Percentiles rank a stretch among this genome's conserved stretches.
Evolutionary conservation across 1,140 invertebrate genomes (phyloP).

Genomic region (Streblospio benedicti): DNA sequence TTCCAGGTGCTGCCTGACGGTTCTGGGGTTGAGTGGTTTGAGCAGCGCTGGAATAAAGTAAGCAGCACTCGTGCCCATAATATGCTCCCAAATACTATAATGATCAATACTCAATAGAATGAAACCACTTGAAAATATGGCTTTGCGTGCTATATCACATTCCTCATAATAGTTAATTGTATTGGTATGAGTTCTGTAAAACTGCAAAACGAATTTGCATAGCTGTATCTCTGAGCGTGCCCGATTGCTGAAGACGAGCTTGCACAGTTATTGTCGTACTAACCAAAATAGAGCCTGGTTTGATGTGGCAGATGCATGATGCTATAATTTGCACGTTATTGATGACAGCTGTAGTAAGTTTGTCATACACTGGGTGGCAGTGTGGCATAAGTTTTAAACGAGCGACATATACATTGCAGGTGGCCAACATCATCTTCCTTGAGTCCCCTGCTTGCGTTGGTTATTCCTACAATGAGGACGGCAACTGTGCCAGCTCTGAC

Average conservation of each 20-base stretch:
- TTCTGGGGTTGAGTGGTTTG: conserved; percentile 1
- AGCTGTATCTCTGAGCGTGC: background rate
- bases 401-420: no score
- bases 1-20: background rate
- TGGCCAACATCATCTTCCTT: conserved; percentile 65
- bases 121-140: no score
- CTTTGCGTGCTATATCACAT: no score
- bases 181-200: no score
- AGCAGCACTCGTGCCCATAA: background rate
- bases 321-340: no score
- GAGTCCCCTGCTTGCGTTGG: conserved; percentile 55
- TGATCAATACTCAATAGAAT: no score
- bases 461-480: conserved; percentile 50
- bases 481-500: conserved; percentile 50
- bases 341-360: no score
- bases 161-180: background rate
- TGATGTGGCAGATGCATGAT: no score
- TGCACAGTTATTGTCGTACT: no score
- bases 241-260: background rate
- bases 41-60: conserved; percentile 7
- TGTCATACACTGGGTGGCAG: no score
- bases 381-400: no score
- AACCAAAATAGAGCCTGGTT: no score
- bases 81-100: background rate
- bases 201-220: background rate